Conservation (phyloP, 35 echinoderm and acorn worm genomes). For the Ophioderma brevispina region DNA sequence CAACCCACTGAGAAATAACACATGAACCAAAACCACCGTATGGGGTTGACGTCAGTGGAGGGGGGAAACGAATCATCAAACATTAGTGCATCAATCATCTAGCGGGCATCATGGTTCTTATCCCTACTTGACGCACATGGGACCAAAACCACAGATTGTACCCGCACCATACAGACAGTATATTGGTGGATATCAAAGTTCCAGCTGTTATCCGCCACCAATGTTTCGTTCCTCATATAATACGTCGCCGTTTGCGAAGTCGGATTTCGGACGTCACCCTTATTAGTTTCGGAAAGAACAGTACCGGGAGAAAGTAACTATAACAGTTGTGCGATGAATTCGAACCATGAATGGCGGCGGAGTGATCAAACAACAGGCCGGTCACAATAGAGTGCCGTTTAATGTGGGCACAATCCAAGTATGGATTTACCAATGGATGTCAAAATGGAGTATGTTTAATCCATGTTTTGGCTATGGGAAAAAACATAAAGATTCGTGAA, state of each 20-base stretch:
- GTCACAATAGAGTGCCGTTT: constrained; percentile 1
- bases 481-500: no score
- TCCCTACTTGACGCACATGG: constrained; percentile 64
- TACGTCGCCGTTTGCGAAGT: constrained; percentile 43
- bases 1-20: constrained; percentile 69
- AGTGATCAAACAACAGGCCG: background rate
- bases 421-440: constrained; percentile 35
- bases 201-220: no score
- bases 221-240: constrained; percentile 64
- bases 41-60: constrained; percentile 33
- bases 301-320: constrained; percentile 72
- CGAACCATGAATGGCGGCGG: constrained; percentile 25
- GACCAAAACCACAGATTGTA: constrained; percentile 48
- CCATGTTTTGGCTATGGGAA: background rate
- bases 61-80: constrained; percentile 24
- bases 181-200: constrained; percentile 45
- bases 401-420: constrained; percentile 26
- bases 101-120: constrained; percentile 50
- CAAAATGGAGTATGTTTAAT: background rate
- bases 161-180: constrained; percentile 34
- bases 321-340: constrained; percentile 75
- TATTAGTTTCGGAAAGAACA: constrained; percentile 39
- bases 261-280: constrained; percentile 21
- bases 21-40: constrained; percentile 69
- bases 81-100: constrained; percentile 37